A percentile compares a stretch with the other conserved stretches of the same genome.
phyloP scores from a whole-genome alignment of 2,113 vertebrate genomes.

The Perca flavescens region DNA sequence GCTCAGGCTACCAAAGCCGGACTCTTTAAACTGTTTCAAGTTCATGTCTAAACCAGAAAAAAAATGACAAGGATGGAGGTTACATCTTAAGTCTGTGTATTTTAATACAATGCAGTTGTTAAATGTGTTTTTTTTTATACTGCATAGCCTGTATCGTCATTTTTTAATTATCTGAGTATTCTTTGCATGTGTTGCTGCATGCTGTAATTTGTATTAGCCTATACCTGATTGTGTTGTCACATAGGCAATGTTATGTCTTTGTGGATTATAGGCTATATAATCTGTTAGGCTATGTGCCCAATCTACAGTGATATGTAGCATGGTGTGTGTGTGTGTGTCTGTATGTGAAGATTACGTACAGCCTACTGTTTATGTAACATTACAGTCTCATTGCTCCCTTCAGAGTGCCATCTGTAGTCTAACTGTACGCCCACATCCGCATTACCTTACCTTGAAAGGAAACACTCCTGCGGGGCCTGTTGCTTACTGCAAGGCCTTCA shows the following conservation, averaged over 20 bases:
- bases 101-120: background rate
- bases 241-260: no score
- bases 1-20: conserved; percentile 26
- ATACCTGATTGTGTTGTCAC: no score
- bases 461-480: conserved; percentile 13
- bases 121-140: background rate
- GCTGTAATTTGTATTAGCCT: background rate
- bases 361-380: background rate
- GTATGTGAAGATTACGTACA: no score
- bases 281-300: background rate
- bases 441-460: conserved; percentile 17
- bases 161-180: no score
- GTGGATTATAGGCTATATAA: background rate
- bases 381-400: background rate
- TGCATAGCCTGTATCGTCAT: background rate
- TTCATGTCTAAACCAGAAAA: conserved; percentile 18
- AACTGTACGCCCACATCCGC: background rate
- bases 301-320: background rate
- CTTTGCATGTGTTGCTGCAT: background rate
- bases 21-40: conserved; percentile 37
- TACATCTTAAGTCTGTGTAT: background rate
- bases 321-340: background rate
- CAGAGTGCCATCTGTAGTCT: background rate
- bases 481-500: background rate
- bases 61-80: background rate